A percentile compares a stretch with the other conserved stretches of the same genome.
Evolutionary conservation across 2,113 vertebrate genomes (phyloP).

Genomic region (Argyrosomus japonicus): DNA sequence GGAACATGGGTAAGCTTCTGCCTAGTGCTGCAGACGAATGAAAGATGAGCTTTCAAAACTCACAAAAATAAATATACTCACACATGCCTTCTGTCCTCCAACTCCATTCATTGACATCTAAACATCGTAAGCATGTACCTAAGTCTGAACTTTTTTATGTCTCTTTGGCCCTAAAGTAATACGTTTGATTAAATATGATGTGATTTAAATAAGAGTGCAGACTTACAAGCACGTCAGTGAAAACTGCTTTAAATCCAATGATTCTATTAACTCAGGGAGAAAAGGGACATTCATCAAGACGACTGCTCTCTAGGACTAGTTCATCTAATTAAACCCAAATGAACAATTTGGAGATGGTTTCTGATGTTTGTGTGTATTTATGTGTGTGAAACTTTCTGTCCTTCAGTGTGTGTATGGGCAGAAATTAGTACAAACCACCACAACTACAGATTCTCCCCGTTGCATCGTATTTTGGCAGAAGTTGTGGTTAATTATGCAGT

Average conservation of each 20-base stretch:
- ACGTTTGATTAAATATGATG: not conserved
- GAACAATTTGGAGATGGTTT: not conserved
- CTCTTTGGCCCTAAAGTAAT: not conserved
- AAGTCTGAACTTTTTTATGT: not conserved
- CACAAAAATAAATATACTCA: not conserved
- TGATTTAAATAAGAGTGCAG: not conserved
- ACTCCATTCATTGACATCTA: not conserved
- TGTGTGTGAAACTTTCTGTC: not conserved
- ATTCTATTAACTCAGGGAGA: conserved; percentile 9
- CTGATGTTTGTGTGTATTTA: not conserved
- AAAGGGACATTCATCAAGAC: not conserved
- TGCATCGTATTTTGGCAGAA: conserved; percentile 25
- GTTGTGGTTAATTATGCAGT: conserved; percentile 30
- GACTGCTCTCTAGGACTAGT: not conserved
- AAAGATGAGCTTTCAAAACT: not conserved
- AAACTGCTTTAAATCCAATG: not conserved
- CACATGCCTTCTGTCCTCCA: too few relatives aligned
- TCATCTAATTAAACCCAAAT: not conserved
- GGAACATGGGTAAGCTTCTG: not conserved
- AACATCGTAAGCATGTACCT: not conserved
- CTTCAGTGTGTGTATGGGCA: not conserved
- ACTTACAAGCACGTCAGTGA: not conserved
- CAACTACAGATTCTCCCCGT: not conserved
- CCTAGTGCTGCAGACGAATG: not conserved
- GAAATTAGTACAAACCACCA: not conserved